These are phyloP conservation scores for Allophyes oxyacanthae DNA, from an alignment of 2,888 invertebrate genomes.

Conservation along the genomic window DNA sequence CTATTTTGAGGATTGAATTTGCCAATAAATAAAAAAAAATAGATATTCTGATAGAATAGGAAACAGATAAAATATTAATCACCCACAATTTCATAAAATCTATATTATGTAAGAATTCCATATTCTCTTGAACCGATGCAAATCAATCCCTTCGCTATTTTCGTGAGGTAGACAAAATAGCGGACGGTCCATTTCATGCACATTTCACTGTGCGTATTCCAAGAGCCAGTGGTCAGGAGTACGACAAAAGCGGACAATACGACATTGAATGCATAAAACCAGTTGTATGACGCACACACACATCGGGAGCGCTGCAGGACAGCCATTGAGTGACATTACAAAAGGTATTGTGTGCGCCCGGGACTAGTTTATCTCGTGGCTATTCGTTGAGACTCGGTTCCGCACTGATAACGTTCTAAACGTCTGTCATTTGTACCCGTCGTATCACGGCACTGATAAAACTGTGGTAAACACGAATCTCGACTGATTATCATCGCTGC, in stretches of 20 bases:
- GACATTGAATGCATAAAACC: slow-evolving; percentile 77
- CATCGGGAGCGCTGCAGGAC: slow-evolving; percentile 62
- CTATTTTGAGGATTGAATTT: background rate
- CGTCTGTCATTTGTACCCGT: slow-evolving; percentile 55
- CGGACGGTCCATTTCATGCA: slow-evolving; percentile 62
- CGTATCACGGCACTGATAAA: slow-evolving; percentile 51
- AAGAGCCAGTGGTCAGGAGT: slow-evolving; percentile 69
- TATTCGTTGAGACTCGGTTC: slow-evolving; percentile 77
- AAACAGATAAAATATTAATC: background rate
- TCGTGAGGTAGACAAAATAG: slow-evolving; percentile 41
- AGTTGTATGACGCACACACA: slow-evolving; percentile 70
- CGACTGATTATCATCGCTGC: slow-evolving; percentile 6
- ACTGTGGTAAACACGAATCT: slow-evolving; percentile 21
- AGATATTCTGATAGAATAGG: too few relatives aligned
- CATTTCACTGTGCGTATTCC: slow-evolving; percentile 68
- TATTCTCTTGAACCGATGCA: too few relatives aligned
- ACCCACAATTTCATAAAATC: background rate
- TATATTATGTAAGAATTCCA: too few relatives aligned
- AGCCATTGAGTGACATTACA: slow-evolving; percentile 79
- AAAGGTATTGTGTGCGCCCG: slow-evolving; percentile 81
- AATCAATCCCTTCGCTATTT: slow-evolving; percentile 14
- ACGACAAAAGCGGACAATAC: slow-evolving; percentile 74
- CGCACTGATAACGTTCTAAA: slow-evolving; percentile 80
- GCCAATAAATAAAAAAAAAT: too few relatives aligned
- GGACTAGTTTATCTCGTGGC: slow-evolving; percentile 81